Percentiles rank a stretch among this genome's conserved stretches.
These are phyloP conservation scores for Nemoura dubitans DNA, from an alignment of 2,888 invertebrate species.

Conservation along the genomic window DNA sequence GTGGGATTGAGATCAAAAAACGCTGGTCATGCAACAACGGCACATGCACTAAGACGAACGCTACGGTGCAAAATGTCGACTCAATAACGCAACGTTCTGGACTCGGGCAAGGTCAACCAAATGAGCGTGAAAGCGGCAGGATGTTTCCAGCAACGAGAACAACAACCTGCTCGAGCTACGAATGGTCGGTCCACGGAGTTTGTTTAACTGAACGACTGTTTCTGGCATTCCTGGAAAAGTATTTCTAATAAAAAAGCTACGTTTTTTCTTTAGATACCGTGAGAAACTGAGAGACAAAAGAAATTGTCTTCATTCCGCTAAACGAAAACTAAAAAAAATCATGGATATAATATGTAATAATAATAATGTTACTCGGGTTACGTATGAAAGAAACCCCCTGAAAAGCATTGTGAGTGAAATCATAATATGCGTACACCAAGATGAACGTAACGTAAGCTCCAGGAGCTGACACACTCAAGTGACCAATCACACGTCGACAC, in stretches of 20 bases:
- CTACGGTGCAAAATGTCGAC: not conserved
- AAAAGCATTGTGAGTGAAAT: constrained; percentile 39
- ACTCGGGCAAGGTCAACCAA: not conserved
- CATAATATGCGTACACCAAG: constrained; percentile 1
- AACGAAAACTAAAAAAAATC: not conserved
- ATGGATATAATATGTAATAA: not conserved
- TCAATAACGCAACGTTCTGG: not conserved
- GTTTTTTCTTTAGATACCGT: constrained; percentile 18
- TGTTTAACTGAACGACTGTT: constrained; percentile 22
- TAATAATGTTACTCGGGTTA: constrained; percentile 27
- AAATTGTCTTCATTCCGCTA: constrained; percentile 37
- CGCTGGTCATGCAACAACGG: not conserved
- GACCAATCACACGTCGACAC: constrained; percentile 2
- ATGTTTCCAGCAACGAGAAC: not conserved
- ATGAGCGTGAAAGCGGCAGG: not conserved
- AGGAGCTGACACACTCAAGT: not conserved
- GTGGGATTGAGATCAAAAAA: not conserved
- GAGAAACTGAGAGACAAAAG: constrained; percentile 9
- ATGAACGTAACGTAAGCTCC: constrained; percentile 10
- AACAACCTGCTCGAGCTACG: not conserved
- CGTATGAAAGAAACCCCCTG: constrained; percentile 40
- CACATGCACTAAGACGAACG: not conserved
- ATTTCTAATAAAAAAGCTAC: not conserved
- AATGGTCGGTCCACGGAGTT: constrained; percentile 15
- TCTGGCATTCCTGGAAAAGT: constrained; percentile 32